phyloP scores from a whole-genome alignment of 2,888 invertebrate species.

The Clanis bilineata region DNA sequence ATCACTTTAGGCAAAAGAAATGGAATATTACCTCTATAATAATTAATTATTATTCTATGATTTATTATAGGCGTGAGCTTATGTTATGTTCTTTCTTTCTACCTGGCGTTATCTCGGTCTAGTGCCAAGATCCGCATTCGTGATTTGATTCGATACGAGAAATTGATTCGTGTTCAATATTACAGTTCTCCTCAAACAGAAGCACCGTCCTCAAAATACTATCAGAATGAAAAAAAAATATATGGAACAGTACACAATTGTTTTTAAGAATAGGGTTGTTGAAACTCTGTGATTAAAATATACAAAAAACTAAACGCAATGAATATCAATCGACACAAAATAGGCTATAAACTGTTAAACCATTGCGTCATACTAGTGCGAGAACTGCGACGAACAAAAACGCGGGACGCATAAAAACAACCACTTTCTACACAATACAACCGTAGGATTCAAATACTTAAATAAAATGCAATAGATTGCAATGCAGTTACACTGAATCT shows the following conservation, averaged over 20 bases:
- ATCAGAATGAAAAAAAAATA: not conserved
- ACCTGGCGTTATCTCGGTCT: too few species aligned
- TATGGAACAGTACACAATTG: not conserved
- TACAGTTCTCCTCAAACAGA: too few species aligned
- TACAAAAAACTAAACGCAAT: constrained; percentile 6
- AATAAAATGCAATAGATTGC: constrained; percentile 7
- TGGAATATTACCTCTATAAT: too few species aligned
- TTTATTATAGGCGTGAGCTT: too few species aligned
- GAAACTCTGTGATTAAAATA: constrained; percentile 8
- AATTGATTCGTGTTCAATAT: too few species aligned
- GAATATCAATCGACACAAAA: constrained; percentile 2
- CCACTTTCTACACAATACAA: constrained; percentile 3
- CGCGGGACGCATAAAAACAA: constrained; percentile 3
- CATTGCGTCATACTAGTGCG: constrained; percentile 2
- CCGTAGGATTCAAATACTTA: constrained; percentile 4
- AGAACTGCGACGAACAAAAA: constrained; percentile 10
- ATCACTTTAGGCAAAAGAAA: too few species aligned
- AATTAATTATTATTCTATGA: too few species aligned
- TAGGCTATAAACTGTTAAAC: constrained; percentile 4
- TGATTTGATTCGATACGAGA: too few species aligned
- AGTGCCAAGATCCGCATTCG: too few species aligned
- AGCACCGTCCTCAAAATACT: too few species aligned
- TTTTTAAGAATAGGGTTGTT: not conserved
- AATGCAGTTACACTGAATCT: not conserved
- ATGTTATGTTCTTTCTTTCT: too few species aligned